phyloP scores from a whole-genome alignment of 2,113 vertebrate species.

The Geococcyx californianus region DNA sequence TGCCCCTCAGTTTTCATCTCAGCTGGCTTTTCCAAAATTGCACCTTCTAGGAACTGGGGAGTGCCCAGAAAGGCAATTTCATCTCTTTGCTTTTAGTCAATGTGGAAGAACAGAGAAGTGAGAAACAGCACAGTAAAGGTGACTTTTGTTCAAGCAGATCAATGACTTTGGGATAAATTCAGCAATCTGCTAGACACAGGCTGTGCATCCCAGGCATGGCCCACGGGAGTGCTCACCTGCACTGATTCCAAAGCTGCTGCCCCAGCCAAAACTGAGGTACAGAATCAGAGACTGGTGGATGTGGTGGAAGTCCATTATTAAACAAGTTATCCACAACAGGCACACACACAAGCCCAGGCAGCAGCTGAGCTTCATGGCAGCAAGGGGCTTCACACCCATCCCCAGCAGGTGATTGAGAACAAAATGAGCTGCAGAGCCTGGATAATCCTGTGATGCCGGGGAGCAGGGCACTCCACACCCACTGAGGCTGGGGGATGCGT shows the following conservation, averaged over 20 bases:
- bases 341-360: neutral
- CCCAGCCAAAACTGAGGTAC: neutral
- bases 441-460: neutral
- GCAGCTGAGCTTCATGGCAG: neutral
- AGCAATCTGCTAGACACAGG: neutral
- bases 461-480: neutral
- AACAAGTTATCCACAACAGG: neutral
- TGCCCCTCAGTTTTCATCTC: neutral
- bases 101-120: neutral
- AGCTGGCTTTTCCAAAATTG: neutral
- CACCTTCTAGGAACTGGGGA: neutral
- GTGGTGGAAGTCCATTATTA: neutral
- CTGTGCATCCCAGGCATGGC: neutral
- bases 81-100: neutral
- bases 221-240: neutral
- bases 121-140: neutral
- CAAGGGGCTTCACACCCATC: neutral
- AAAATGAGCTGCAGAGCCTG: neutral
- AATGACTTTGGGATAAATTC: neutral
- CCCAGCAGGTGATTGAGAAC: accelerated
- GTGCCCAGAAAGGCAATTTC: neutral
- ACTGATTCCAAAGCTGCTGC: neutral
- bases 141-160: neutral
- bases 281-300: neutral
- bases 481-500: neutral